These are phyloP conservation scores for Escarpia spicata DNA, from an alignment of 2,888 invertebrate genomes.

Conservation along the genomic window DNA sequence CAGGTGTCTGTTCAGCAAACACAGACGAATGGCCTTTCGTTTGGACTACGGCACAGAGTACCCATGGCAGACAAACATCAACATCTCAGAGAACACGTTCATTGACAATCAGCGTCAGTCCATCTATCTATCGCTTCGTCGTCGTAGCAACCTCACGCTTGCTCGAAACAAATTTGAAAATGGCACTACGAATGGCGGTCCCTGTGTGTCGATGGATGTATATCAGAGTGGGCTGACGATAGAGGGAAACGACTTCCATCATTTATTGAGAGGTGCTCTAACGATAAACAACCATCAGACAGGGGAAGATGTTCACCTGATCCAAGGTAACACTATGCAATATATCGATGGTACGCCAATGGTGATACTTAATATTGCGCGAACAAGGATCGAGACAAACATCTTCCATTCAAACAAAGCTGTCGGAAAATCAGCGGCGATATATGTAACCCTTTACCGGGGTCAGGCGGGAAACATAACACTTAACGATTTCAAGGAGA, in stretches of 20 bases:
- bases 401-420: conserved; percentile 24
- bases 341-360: conserved; percentile 25
- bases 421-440: neutral
- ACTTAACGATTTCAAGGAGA: conserved; percentile 27
- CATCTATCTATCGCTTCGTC: neutral
- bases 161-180: conserved; percentile 23
- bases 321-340: conserved; percentile 24
- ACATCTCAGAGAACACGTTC: conserved; percentile 10
- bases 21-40: neutral
- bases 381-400: conserved; percentile 25
- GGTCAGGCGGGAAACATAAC: neutral
- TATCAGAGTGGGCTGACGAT: neutral
- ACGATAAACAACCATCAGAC: neutral
- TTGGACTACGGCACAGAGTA: neutral
- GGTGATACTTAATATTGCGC: conserved; percentile 12
- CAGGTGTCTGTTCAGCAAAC: neutral
- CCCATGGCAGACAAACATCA: neutral
- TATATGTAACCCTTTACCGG: neutral
- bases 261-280: neutral
- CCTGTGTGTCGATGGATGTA: neutral
- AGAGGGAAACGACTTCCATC: neutral
- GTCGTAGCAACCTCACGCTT: neutral
- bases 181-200: neutral
- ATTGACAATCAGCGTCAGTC: neutral
- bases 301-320: neutral